Evolutionary conservation across 2,797 vertebrate species (phyloP), one percentile per base, ranked within the genome.

Genomic region (Fringilla coelebs): DNA sequence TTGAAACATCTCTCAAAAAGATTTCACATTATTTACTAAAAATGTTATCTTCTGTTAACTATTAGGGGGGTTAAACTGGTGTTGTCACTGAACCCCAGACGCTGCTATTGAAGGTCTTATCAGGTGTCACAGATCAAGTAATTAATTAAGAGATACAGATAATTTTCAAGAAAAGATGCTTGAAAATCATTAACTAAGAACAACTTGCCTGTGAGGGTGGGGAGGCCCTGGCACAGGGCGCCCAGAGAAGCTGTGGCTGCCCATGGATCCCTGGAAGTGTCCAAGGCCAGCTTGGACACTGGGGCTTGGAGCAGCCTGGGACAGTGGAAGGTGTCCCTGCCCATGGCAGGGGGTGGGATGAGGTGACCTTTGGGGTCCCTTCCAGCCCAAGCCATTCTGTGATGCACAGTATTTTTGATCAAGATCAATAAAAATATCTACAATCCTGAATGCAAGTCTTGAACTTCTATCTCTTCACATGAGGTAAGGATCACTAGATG

Each of bases 251-350:
- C 73, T 77, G 58, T 60, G 34, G 25, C 34, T 60, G 34, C 21
- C 15, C 15, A n/a, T 41, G 36, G 7, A 52, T 36, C 25, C 21
- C 51, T 58, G 51, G 6, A 3, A 65, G 18, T 40, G 31, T 6
- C 1, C 45, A 9, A 71, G 7, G n/a, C 21, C 62, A 68, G 29
- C 0, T 0, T 36, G 28, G 32, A 21, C 0, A 25, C 0, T 24
- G 1, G 38, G 29, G 11, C 38, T 52, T 67, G 48, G 48, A 62
- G 34, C 26, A 75, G 0, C 19, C 22, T 68, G 62, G 26, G 9
- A 11, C 0, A 20, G 22, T 32, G 48, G 24, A 38, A 63, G 26
- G 6, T 60, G 22, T 24, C 15, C 31, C 16, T 72, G 46, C 5
- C n/a, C 40, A 20, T 7, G 17, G 41, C 38, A 58, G 9, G 7